A percentile compares a stretch with the other conserved stretches of the same genome.
These are phyloP conservation scores for Oegoconia quadripuncta DNA, from an alignment of 2,888 invertebrate species.

Conservation along the genomic window DNA sequence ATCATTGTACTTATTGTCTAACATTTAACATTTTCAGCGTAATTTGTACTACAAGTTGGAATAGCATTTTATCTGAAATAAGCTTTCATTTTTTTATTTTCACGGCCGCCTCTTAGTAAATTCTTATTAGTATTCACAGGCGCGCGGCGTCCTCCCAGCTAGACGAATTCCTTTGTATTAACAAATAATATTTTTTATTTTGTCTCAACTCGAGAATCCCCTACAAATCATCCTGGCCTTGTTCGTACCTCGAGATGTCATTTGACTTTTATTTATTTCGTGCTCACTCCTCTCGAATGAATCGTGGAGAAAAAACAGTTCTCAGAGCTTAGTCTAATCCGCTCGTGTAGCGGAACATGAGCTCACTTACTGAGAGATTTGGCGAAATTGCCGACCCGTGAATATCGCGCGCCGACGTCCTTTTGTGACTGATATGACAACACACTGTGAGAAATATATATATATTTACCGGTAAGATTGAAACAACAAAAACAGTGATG, in stretches of 20 bases:
- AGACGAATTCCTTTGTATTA: too few relatives aligned
- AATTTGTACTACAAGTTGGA: too few relatives aligned
- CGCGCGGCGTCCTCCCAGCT: too few relatives aligned
- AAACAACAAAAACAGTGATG: background rate
- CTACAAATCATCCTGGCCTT: slow-evolving; percentile 31
- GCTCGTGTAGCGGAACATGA: slow-evolving; percentile 44
- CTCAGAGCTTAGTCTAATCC: slow-evolving; percentile 55
- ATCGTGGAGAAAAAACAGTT: slow-evolving; percentile 54
- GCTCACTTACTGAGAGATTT: slow-evolving; percentile 55
- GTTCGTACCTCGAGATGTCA: slow-evolving; percentile 37
- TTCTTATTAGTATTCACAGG: too few relatives aligned
- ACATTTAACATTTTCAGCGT: too few relatives aligned
- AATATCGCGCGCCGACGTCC: slow-evolving; percentile 28
- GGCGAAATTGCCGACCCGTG: slow-evolving; percentile 36
- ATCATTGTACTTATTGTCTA: too few relatives aligned
- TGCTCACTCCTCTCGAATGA: slow-evolving; percentile 42
- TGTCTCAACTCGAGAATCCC: too few relatives aligned
- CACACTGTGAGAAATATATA: background rate
- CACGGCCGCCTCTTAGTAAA: too few relatives aligned
- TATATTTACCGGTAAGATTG: background rate
- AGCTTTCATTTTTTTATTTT: too few relatives aligned
- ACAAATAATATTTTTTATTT: slow-evolving; percentile 35
- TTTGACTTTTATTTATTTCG: slow-evolving; percentile 48
- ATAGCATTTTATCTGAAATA: too few relatives aligned
- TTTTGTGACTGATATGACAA: slow-evolving; percentile 25